Evolutionary conservation across 2,797 vertebrate species (phyloP).

Genomic region (Crax fasciolata): DNA sequence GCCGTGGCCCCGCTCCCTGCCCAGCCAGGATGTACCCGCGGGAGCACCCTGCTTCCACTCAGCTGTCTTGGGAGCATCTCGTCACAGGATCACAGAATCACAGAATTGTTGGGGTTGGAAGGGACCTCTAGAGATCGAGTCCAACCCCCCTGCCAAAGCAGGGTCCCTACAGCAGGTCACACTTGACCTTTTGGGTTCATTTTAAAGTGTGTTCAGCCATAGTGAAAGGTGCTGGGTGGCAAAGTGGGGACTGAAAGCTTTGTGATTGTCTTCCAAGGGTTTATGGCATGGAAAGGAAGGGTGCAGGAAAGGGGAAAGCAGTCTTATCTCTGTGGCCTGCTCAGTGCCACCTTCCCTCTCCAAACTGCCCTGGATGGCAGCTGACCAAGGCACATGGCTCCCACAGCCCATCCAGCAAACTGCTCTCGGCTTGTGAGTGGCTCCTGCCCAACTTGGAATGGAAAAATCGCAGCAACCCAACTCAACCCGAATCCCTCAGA

Average conservation of each 20-base stretch:
- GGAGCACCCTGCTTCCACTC: not conserved
- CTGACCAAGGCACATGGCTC: fast-evolving
- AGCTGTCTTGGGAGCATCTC: not conserved
- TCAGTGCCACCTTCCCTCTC: not conserved
- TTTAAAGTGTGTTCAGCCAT: not conserved
- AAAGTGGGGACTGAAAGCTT: not conserved
- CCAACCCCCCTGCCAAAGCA: no score
- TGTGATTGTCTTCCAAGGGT: not conserved
- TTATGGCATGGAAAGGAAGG: not conserved
- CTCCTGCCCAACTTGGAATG: fast-evolving
- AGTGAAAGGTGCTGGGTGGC: not conserved
- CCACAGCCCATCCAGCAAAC: not conserved
- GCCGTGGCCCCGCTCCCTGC: constrained; percentile 67
- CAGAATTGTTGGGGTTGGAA: no score
- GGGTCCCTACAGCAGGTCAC: no score
- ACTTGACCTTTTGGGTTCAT: not conserved
- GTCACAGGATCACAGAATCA: no score
- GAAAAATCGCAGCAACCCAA: not conserved
- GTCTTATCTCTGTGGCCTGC: not conserved
- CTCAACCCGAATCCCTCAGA: not conserved
- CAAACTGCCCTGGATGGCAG: not conserved
- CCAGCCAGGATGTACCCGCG: constrained; percentile 43
- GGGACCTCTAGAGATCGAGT: no score
- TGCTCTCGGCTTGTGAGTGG: not conserved
- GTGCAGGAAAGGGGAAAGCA: not conserved